Evolutionary conservation across 92 coral and sea anemone genomes (phyloP).

Genomic region (Virgularia gustaviana): DNA sequence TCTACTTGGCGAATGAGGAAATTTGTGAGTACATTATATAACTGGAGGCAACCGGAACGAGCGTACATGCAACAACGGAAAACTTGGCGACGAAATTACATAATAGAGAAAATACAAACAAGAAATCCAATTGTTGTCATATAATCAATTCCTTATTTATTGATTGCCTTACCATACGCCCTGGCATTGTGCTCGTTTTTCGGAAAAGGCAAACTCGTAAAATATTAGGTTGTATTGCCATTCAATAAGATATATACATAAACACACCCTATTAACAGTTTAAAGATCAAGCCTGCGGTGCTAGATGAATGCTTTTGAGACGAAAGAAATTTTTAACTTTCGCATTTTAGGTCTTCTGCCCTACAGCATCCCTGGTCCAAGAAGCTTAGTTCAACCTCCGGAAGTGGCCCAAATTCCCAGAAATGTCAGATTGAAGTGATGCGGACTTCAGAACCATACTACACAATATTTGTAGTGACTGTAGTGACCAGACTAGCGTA

Average conservation of each 20-base stretch:
- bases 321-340: not conserved
- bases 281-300: not conserved
- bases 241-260: not conserved
- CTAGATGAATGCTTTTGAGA: not conserved
- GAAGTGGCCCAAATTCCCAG: slow-evolving; percentile 12
- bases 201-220: not conserved
- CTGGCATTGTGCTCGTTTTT: too few relatives aligned
- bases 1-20: too few relatives aligned
- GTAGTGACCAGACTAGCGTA: too few relatives aligned
- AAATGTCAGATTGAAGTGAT: slow-evolving; percentile 20
- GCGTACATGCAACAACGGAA: too few relatives aligned
- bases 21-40: too few relatives aligned
- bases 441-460: not conserved
- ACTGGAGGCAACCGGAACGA: too few relatives aligned
- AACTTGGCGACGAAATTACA: too few relatives aligned
- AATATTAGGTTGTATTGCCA: not conserved
- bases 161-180: too few relatives aligned
- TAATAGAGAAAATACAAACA: too few relatives aligned
- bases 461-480: too few relatives aligned
- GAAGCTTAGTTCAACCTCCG: slow-evolving; percentile 30
- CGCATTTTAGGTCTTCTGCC: slow-evolving; percentile 65
- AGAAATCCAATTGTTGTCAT: too few relatives aligned
- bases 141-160: too few relatives aligned
- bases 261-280: not conserved
- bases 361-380: slow-evolving; percentile 80